Conservation (phyloP, 2,113 vertebrate genomes). For the Podarcis cretensis region DNA sequence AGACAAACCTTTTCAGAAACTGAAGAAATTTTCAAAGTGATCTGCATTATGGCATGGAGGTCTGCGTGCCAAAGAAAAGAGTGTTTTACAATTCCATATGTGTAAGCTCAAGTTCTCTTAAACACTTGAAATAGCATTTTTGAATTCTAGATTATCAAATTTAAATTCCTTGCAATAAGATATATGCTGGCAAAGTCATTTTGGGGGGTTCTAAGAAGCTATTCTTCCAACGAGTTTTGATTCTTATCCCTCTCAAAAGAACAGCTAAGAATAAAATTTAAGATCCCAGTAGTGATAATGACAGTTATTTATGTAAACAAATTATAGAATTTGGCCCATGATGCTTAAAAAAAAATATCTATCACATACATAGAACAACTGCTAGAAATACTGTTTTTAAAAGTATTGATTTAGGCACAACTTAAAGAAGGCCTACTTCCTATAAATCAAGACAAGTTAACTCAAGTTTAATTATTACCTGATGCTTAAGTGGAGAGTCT, state of each 20-base stretch:
- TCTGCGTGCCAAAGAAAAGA: neutral
- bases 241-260: neutral
- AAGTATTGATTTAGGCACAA: neutral
- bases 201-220: neutral
- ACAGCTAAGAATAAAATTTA: no score
- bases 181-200: neutral
- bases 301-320: neutral
- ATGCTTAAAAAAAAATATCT: neutral
- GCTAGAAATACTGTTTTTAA: neutral
- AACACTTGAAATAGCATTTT: neutral
- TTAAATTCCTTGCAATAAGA: neutral
- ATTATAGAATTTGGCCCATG: neutral
- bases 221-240: neutral
- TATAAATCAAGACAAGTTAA: neutral
- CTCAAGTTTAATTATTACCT: slow-evolving; percentile 75
- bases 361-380: neutral
- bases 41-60: neutral
- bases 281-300: no score
- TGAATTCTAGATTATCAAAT: neutral
- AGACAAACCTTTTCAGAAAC: neutral
- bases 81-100: neutral
- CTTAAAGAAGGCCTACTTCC: neutral
- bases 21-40: neutral
- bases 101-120: neutral
- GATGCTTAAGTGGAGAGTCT: slow-evolving; percentile 98